Evolutionary conservation across 1,140 invertebrate species (phyloP).

Genomic region (Drosophila subobscura): DNA sequence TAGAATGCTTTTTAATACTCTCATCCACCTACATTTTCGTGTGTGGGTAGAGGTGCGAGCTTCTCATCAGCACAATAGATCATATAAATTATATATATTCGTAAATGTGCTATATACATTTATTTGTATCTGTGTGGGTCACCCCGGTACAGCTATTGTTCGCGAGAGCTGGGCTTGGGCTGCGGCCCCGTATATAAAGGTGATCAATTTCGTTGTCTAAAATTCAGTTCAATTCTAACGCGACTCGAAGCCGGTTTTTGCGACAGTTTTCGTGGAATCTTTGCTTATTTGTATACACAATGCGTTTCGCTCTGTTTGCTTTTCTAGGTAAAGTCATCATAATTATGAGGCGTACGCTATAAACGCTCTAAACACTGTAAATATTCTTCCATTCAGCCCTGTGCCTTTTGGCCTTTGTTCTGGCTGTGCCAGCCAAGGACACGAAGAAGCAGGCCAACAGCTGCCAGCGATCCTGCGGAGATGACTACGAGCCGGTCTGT

Average conservation of each 20-base stretch:
- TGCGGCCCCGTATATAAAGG: constrained; percentile 68
- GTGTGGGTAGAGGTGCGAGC: constrained; percentile 61
- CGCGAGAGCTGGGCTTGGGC: constrained; percentile 45
- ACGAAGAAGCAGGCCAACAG: constrained; percentile 51
- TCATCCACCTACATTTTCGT: constrained; percentile 20
- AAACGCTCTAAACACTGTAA: background rate
- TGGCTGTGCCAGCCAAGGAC: constrained; percentile 67
- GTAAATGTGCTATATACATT: constrained; percentile 1
- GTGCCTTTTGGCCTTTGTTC: constrained; percentile 58
- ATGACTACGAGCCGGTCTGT: constrained; percentile 71
- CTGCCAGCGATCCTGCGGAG: constrained; percentile 53
- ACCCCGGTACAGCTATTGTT: constrained; percentile 50
- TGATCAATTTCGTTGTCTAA: constrained; percentile 68
- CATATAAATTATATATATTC: constrained; percentile 11
- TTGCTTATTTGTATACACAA: constrained; percentile 48
- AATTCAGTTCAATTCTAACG: constrained; percentile 71
- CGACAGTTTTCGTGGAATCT: constrained; percentile 60
- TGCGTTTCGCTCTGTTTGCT: constrained; percentile 70
- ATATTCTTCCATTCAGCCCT: constrained; percentile 30
- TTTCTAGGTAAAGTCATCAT: constrained; percentile 51
- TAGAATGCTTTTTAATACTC: constrained; percentile 41
- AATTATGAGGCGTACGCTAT: no score
- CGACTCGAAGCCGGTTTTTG: constrained; percentile 66
- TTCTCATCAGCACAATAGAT: constrained; percentile 36
- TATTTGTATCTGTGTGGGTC: constrained; percentile 23